A percentile compares a stretch with the other conserved stretches of the same genome.
phyloP scores from a whole-genome alignment of 2,888 invertebrate genomes.

The Neocrepidodera transversa region DNA sequence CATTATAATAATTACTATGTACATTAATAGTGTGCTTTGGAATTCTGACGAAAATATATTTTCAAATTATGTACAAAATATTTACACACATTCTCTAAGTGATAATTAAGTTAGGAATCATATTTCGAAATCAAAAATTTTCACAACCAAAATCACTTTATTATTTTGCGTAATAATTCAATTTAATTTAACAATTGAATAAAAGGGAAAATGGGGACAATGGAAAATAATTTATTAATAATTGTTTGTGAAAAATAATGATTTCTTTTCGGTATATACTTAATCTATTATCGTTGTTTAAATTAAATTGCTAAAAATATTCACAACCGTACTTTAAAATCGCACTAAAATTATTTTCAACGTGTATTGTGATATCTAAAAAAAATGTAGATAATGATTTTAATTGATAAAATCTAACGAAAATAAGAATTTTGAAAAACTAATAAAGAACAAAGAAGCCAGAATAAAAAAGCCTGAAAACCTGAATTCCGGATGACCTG shows the following conservation, averaged over 20 bases:
- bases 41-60: constrained; percentile 59
- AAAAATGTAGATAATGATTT: too few relatives aligned
- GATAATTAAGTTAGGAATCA: constrained; percentile 35
- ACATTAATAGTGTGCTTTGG: constrained; percentile 57
- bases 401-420: too few relatives aligned
- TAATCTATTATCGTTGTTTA: constrained; percentile 52
- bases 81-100: constrained; percentile 45
- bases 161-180: too few relatives aligned
- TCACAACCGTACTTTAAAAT: constrained; percentile 44
- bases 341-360: neutral
- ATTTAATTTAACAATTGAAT: too few relatives aligned
- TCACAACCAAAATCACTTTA: constrained; percentile 1
- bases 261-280: constrained; percentile 46
- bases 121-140: constrained; percentile 35
- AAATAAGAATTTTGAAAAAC: too few relatives aligned
- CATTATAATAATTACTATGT: constrained; percentile 52
- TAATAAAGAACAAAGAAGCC: too few relatives aligned
- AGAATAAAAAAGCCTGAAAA: too few relatives aligned
- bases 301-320: constrained; percentile 30
- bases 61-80: constrained; percentile 54
- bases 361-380: too few relatives aligned
- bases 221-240: too few relatives aligned
- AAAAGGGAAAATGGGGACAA: too few relatives aligned
- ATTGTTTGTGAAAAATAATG: neutral
- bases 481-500: too few relatives aligned